A percentile compares a stretch with the other conserved stretches of the same genome.
phyloP scores from a whole-genome alignment of 2,797 vertebrate species.

The Sebastes vulpes region DNA sequence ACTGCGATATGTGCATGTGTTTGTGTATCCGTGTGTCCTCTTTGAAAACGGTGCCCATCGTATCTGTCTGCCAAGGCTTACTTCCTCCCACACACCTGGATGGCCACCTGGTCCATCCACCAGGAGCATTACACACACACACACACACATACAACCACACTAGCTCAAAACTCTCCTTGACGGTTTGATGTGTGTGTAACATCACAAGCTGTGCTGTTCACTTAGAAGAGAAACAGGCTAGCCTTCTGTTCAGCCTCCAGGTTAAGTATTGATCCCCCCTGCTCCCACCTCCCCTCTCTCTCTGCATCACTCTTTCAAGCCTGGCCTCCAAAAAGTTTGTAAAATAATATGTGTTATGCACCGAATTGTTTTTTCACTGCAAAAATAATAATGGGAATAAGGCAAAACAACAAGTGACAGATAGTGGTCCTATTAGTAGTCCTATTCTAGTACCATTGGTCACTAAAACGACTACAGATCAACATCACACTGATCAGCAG shows the following conservation, averaged over 20 bases:
- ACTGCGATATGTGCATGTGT: background rate
- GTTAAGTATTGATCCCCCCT: conserved; percentile 47
- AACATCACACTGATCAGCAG: background rate
- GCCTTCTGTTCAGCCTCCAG: conserved; percentile 64
- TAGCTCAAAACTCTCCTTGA: conserved; percentile 37
- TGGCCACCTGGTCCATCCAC: conserved; percentile 58
- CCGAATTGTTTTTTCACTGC: background rate
- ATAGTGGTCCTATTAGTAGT: background rate
- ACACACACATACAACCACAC: background rate
- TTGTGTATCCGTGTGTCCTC: conserved; percentile 18
- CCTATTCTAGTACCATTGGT: background rate
- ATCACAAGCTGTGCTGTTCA: conserved; percentile 67
- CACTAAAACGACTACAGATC: background rate
- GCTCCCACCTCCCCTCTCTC: background rate
- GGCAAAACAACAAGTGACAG: background rate
- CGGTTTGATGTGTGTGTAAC: conserved; percentile 62
- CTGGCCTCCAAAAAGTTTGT: background rate
- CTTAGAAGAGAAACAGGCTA: conserved; percentile 50
- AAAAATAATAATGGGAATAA: background rate
- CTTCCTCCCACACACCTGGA: conserved; percentile 75
- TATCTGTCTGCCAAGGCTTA: conserved; percentile 54
- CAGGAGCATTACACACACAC: conserved; percentile 22
- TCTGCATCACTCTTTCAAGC: background rate
- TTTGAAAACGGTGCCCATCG: conserved; percentile 60
- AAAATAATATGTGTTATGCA: background rate